Base-by-base conservation (phyloP, 2,797 vertebrate genomes). In the Melopsittacus undulatus region DNA sequence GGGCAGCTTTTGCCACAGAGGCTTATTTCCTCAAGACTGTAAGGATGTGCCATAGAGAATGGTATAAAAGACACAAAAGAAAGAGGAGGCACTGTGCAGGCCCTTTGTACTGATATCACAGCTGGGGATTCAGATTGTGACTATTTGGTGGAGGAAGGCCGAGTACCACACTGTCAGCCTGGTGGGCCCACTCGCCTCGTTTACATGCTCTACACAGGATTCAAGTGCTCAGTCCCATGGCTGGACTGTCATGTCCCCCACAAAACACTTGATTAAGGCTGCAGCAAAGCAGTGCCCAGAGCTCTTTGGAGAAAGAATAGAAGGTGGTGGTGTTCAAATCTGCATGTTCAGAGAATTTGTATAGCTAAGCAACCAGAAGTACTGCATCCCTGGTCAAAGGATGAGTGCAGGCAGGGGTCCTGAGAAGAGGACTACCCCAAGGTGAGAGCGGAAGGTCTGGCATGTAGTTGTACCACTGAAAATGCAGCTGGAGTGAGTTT, bases 1-100 rank as follows among this genome's bases (percentile, higher is more conserved):
- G 38, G 32, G 38, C 51, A 5, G 1, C 42, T 81, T 26, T 66
- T 3, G 0, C 66, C 10, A 1, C 9, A 5, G 46, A 74, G 29
- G 21, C 36, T 3, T 32, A 5, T 64, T 68, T 75, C 67, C n/a
- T 36, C 45, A 48, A 40, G 30, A 23, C 24, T 30, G 30, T 30
- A 62, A 64, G 42, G 63, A 69, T 40, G 10, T 61, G 23, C 40
- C 13, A 17, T 3, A 22, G 72, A 23, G 84, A 69, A 86, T 34
- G 22, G 51, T 19, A 62, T 10, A 51, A 73, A 75, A 79, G 45
- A 29, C 6, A 24, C 0, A 4, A 49, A 68, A 42, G 21, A 46
- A 81, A 54, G n/a, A 68, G 29, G 27, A 22, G 32, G 38, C 2
- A 69, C 38, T 62, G 34, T 57, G 46, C 46, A 36, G 40, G 17